These are phyloP conservation scores for Danio tinwini DNA, from an alignment of 2,797 vertebrate genomes.

Conservation along the genomic window DNA sequence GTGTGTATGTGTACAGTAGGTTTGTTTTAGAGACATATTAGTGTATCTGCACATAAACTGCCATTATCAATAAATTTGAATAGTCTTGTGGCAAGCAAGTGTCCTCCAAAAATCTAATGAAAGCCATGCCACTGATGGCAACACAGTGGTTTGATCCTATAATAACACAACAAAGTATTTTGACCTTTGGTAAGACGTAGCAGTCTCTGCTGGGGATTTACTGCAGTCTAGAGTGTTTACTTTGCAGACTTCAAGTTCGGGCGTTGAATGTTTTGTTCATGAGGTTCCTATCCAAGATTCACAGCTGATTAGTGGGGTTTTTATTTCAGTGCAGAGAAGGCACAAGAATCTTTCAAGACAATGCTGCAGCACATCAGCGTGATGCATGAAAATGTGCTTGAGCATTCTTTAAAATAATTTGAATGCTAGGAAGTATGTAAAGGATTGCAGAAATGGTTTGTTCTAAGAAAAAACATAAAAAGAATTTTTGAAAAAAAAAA, in stretches of 20 bases:
- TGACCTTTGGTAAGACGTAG: slow-evolving; percentile 43
- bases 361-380: not conserved
- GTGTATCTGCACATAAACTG: too few species aligned
- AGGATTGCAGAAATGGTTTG: not conserved
- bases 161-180: slow-evolving; percentile 25
- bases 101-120: slow-evolving; percentile 24
- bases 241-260: slow-evolving; percentile 16
- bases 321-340: slow-evolving; percentile 12
- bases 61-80: not conserved
- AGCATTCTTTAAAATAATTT: not conserved
- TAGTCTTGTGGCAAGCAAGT: not conserved
- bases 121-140: not conserved
- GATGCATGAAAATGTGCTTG: not conserved
- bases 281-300: slow-evolving; percentile 1
- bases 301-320: not conserved
- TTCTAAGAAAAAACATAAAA: not conserved
- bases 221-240: slow-evolving; percentile 44
- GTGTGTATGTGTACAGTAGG: too few species aligned
- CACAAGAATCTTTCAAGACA: not conserved
- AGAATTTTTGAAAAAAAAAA: not conserved
- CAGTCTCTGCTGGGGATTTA: slow-evolving; percentile 32
- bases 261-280: not conserved
- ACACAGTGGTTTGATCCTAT: slow-evolving; percentile 5
- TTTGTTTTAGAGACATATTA: too few species aligned
- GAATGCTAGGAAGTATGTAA: not conserved